phyloP scores from a whole-genome alignment of 2,113 vertebrate genomes.

The Triplophysa siluroides region DNA sequence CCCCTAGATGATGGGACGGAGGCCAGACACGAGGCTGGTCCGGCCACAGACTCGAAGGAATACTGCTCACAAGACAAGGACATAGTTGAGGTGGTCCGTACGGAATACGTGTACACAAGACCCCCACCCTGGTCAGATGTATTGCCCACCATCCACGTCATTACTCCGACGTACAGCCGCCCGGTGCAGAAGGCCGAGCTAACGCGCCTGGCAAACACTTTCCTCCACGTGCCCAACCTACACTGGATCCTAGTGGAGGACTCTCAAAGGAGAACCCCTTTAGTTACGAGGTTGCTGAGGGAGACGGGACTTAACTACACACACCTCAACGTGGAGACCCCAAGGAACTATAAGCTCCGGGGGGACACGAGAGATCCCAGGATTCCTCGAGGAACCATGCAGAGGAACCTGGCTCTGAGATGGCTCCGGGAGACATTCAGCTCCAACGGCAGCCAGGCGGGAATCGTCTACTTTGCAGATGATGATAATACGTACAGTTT shows the following conservation, averaged over 20 bases:
- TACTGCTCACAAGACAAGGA: constrained; percentile 95
- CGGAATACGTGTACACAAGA: constrained; percentile 95
- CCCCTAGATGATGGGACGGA: constrained; percentile 88
- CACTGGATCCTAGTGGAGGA: constrained; percentile 99
- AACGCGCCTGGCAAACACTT: constrained; percentile 91
- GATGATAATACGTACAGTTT: constrained; percentile 98
- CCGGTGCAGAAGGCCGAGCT: constrained; percentile 98
- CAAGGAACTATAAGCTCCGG: constrained; percentile 93
- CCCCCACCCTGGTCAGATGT: constrained; percentile 96
- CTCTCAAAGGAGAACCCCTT: constrained; percentile 84
- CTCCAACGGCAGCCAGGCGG: constrained; percentile 86
- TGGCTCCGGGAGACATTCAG: constrained; percentile 96
- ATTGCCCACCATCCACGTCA: constrained; percentile 94
- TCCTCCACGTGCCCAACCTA: constrained; percentile 94
- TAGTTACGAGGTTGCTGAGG: constrained; percentile 86
- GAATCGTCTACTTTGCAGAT: constrained; percentile 94
- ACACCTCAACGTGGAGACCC: constrained; percentile 97
- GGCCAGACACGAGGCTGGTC: constrained; percentile 77
- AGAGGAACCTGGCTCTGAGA: constrained; percentile 92
- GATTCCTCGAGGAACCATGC: constrained; percentile 96
- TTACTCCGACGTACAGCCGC: constrained; percentile 96
- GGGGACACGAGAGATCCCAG: constrained; percentile 90
- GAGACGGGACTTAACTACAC: constrained; percentile 98
- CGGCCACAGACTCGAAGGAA: constrained; percentile 89
- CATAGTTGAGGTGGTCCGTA: constrained; percentile 98